Base-by-base conservation (phyloP, 1,140 invertebrate species). In the Adoxophyes honmai region DNA sequence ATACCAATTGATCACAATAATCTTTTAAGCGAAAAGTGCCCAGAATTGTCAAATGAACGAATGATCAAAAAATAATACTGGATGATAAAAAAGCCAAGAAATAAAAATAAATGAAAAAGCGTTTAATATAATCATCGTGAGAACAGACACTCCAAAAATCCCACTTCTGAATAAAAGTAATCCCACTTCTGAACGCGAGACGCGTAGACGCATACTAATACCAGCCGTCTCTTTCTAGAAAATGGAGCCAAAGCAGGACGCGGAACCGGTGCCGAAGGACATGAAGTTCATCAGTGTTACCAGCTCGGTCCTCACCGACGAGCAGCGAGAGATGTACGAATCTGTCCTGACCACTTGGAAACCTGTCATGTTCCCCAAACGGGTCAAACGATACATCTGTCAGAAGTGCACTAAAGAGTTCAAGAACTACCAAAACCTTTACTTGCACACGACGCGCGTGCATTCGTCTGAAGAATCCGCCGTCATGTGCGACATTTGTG, bases 361-460 rank as follows among this genome's bases (percentile, higher is more conserved):
- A 21, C 85, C 85, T 0, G 71, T 79, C 0, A 69, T 85, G 65
- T 85, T 84, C 38, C 81, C 81, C 0, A 86, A 86, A 52, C 52
- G 72, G 4, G 71, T 60, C 7, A 84, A 84, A 34, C 68, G 75
- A 1, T 88, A 85, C 52, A 86, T 88, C 10, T 88, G 85, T 48
- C 68, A 80, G 2, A 82, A 81, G n/a, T 88, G 83, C 21, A 81
- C 70, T 14, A 88, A 88, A 21, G 85, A 88, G 14, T 88, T 88
- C 56, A 88, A 88, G 44, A 88, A 88, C 33, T 88, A 88, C 39
- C 85, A 88, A 56, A 88, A 88, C 18, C 37, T 88, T 0, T 88
- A 88, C 53, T 60, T 86, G 0, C 83, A 86, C 34, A 88, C 81
- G 0, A 88, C 85, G 0, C 65, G 85, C 14, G 85, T 88, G 0